Conservation (phyloP, 2,888 invertebrate genomes). For the Nomada hirtipes region DNA sequence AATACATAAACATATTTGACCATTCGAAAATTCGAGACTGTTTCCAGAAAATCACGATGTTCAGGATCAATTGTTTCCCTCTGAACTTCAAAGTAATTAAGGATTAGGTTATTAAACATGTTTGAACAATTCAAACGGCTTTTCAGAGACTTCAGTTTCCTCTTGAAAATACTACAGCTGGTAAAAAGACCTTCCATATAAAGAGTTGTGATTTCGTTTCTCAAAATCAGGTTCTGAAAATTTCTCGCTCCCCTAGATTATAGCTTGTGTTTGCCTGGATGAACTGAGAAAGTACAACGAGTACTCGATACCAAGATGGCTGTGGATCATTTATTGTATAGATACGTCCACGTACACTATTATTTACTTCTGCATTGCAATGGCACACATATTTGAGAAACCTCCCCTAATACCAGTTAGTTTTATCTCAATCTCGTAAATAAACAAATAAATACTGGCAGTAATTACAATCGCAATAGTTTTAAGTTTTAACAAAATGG, state of each 20-base stretch:
- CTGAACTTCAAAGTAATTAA: background rate
- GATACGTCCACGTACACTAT: slow-evolving; percentile 72
- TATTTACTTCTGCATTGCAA: slow-evolving; percentile 65
- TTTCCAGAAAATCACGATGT: background rate
- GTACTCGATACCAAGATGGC: slow-evolving; percentile 70
- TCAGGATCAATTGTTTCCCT: background rate
- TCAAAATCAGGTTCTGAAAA: too few relatives aligned
- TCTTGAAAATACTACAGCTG: slow-evolving; percentile 67
- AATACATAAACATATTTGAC: too few relatives aligned
- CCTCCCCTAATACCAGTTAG: slow-evolving; percentile 65
- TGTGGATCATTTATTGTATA: slow-evolving; percentile 75
- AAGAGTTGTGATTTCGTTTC: background rate
- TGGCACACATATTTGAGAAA: slow-evolving; percentile 69
- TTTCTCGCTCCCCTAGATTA: slow-evolving; percentile 49
- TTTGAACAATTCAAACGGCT: slow-evolving; percentile 17
- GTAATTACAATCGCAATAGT: too few relatives aligned
- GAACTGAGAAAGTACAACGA: slow-evolving; percentile 64
- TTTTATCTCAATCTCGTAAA: background rate
- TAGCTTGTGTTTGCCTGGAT: slow-evolving; percentile 57
- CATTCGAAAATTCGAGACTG: background rate
- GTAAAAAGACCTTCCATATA: slow-evolving; percentile 44
- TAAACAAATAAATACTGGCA: background rate
- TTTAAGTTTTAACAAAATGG: too few relatives aligned
- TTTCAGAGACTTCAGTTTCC: slow-evolving; percentile 65
- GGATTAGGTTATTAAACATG: background rate